A percentile compares a stretch with the other conserved stretches of the same genome.
Evolutionary conservation across 2,888 invertebrate genomes (phyloP).

Genomic region (Lasioglossum figueresi): DNA sequence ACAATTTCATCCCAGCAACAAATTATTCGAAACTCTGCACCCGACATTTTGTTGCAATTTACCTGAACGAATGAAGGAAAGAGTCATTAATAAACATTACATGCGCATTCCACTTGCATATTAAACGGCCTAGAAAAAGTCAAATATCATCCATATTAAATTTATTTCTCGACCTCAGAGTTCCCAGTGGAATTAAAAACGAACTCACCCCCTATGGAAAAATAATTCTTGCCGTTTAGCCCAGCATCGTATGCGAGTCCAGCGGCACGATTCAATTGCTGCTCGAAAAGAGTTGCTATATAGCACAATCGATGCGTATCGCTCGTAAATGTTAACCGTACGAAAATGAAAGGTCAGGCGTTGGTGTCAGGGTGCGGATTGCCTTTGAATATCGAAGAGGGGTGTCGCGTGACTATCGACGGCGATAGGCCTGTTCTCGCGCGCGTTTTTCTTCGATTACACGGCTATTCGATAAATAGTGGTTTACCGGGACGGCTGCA

Average conservation of each 20-base stretch:
- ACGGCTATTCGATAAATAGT: conserved; percentile 64
- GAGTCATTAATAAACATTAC: neutral
- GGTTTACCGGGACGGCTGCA: conserved; percentile 57
- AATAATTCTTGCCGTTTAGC: neutral
- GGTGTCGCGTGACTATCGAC: conserved; percentile 39
- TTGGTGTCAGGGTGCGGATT: neutral
- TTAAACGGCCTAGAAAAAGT: neutral
- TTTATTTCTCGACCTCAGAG: neutral
- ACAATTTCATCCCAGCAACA: neutral
- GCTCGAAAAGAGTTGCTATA: neutral
- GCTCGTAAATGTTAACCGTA: neutral
- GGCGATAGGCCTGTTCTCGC: conserved; percentile 30
- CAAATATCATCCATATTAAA: neutral
- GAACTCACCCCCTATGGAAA: neutral
- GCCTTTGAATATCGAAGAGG: neutral
- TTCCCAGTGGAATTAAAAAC: neutral
- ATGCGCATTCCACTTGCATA: neutral
- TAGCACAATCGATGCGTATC: neutral
- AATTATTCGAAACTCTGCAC: neutral
- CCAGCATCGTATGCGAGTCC: neutral
- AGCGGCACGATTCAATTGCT: neutral
- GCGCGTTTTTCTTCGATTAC: conserved; percentile 64
- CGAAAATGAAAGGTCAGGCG: neutral
- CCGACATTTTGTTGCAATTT: neutral
- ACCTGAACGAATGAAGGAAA: no score